Percentiles rank a stretch among this genome's conserved stretches.
phyloP scores from a whole-genome alignment of 2,113 vertebrate genomes.

The Potamarius usumacintae region DNA sequence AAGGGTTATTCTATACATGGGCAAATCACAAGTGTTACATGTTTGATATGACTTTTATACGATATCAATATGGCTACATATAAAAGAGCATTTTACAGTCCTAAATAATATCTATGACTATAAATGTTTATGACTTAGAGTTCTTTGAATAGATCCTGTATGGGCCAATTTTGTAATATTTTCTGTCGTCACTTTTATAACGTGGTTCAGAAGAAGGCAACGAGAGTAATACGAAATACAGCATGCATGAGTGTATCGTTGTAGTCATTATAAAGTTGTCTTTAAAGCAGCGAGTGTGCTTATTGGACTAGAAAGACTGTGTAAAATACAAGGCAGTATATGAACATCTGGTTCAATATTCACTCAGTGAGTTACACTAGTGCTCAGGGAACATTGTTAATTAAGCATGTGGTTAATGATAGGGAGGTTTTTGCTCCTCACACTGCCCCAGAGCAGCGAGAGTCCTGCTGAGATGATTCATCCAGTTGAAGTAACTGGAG shows the following conservation, averaged over 20 bases:
- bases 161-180: background rate
- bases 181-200: background rate
- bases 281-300: background rate
- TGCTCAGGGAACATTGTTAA: slow-evolving; percentile 22
- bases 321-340: background rate
- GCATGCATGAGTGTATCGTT: background rate
- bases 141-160: background rate
- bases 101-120: background rate
- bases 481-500: slow-evolving; percentile 27
- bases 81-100: background rate
- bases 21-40: background rate
- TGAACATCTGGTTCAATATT: slow-evolving; percentile 17
- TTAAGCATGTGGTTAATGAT: slow-evolving; percentile 16
- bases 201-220: background rate
- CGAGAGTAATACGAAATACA: background rate
- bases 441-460: slow-evolving; percentile 3
- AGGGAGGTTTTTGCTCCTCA: background rate
- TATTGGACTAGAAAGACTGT: background rate
- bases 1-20: background rate
- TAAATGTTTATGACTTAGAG: background rate
- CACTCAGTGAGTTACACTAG: background rate
- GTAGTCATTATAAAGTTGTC: background rate
- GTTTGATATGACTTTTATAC: background rate
- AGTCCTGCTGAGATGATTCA: slow-evolving; percentile 20
- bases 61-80: background rate